Evolutionary conservation across 1,140 invertebrate genomes (phyloP).

Genomic region (Cepaea nemoralis): DNA sequence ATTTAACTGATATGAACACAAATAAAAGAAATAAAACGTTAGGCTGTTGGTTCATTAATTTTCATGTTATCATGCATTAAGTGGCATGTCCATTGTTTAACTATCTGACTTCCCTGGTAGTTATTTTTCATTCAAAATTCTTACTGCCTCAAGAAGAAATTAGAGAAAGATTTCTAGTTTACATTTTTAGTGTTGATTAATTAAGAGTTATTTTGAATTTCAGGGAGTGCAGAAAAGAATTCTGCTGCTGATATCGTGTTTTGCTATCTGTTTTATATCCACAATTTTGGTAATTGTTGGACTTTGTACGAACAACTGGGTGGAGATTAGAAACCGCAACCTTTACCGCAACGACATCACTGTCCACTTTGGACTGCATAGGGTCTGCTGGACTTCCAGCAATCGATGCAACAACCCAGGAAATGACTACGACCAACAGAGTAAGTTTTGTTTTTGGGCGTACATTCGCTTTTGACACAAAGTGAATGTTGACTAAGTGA

Average conservation of each 20-base stretch:
- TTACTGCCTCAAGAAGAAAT: not conserved
- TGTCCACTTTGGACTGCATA: conserved; percentile 25
- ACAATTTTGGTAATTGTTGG: conserved; percentile 26
- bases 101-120: not conserved
- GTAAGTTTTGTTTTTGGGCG: conserved; percentile 11
- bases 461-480: too few species aligned
- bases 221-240: conserved; percentile 7
- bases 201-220: not conserved
- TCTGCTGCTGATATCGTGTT: not conserved
- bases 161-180: not conserved
- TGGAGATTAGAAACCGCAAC: conserved; percentile 28
- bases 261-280: not conserved
- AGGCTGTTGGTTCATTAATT: too few species aligned
- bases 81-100: too few species aligned
- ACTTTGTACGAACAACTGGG: conserved; percentile 31
- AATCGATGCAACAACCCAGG: conserved; percentile 17
- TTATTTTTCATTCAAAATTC: not conserved
- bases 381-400: conserved; percentile 22
- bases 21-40: too few species aligned
- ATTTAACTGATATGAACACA: too few species aligned
- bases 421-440: conserved; percentile 21
- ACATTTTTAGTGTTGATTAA: not conserved
- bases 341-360: conserved; percentile 5
- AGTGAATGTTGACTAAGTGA: too few species aligned
- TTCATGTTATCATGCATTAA: too few species aligned